A percentile compares a stretch with the other conserved stretches of the same genome.
phyloP scores from a whole-genome alignment of 2,797 vertebrate species.

The Otus scops region DNA sequence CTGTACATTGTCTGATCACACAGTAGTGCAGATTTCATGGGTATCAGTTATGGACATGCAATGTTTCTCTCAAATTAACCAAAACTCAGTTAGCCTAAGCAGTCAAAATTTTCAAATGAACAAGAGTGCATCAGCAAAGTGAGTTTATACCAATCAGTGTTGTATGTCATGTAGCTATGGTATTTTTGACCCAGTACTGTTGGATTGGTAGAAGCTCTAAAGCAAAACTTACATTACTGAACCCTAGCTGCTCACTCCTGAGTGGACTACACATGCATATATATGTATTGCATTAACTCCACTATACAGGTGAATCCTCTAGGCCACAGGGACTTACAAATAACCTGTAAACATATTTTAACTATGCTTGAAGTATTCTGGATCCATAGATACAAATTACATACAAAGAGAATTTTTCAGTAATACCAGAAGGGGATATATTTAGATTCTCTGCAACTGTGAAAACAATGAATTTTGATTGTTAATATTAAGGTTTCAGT shows the following conservation, averaged over 20 bases:
- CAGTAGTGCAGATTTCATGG: background rate
- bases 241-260: background rate
- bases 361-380: background rate
- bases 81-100: background rate
- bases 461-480: background rate
- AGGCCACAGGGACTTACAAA: background rate
- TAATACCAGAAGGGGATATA: background rate
- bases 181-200: background rate
- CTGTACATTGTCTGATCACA: background rate
- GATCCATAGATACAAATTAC: background rate
- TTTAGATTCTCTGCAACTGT: background rate
- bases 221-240: background rate
- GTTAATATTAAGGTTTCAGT: background rate
- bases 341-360: background rate
- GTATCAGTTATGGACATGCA: background rate
- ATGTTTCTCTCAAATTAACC: background rate
- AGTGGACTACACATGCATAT: too few species aligned
- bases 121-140: background rate
- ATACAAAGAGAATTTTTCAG: background rate
- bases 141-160: background rate
- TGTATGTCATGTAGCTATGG: background rate
- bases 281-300: background rate
- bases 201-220: background rate
- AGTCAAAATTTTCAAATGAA: background rate
- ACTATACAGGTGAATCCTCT: background rate